These are phyloP conservation scores for Sarcophaga peregrina DNA, from an alignment of 1,140 invertebrate species.

Conservation along the genomic window DNA sequence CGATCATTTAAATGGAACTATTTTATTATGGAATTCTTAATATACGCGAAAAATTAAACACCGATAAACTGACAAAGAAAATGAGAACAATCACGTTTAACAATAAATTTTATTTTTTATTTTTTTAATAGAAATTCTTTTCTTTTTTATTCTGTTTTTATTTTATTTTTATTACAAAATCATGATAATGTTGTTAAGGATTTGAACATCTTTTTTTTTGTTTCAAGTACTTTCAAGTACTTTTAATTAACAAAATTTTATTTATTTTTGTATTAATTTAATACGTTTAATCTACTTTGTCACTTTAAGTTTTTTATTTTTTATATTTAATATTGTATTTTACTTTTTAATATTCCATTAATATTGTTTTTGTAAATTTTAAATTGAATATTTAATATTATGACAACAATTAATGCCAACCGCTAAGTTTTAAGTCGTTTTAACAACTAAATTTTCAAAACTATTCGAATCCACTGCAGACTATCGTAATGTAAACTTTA, in stretches of 20 bases:
- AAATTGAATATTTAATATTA: neutral
- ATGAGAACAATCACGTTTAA: neutral
- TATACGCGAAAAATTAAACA: neutral
- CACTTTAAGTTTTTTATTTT: neutral
- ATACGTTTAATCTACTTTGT: neutral
- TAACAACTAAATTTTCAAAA: conserved; percentile 39
- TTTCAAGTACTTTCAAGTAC: neutral
- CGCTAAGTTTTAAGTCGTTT: conserved; percentile 33
- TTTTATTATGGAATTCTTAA: neutral
- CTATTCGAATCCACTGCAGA: neutral
- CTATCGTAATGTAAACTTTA: conserved; percentile 14
- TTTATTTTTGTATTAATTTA: neutral
- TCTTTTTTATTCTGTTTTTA: neutral
- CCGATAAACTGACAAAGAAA: too few species aligned
- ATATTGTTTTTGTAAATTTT: neutral
- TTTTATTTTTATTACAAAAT: neutral
- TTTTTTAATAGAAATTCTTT: neutral
- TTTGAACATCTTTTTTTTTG: neutral
- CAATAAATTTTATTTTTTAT: neutral
- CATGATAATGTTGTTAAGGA: neutral
- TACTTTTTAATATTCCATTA: neutral
- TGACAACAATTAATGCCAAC: conserved; percentile 20
- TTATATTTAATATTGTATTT: neutral
- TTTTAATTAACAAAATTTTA: neutral
- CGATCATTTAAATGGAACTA: neutral